These are phyloP conservation scores for Lepetodrilus schrolli DNA, from an alignment of 2,888 invertebrate species.

Conservation along the genomic window DNA sequence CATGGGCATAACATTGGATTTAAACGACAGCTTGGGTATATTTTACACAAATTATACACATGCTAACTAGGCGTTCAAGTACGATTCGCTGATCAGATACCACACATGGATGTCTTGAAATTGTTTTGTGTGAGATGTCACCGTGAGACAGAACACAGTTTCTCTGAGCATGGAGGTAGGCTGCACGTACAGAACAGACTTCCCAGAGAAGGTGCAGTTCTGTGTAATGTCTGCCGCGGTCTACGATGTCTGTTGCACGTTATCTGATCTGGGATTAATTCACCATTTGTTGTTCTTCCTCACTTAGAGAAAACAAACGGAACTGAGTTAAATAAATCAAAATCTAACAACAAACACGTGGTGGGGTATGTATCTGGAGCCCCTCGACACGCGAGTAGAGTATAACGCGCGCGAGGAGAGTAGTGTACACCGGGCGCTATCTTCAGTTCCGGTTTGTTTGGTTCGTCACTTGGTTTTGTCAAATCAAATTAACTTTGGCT, in stretches of 20 bases:
- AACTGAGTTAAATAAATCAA: constrained; percentile 29
- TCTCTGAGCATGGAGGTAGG: too few species aligned
- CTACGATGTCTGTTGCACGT: neutral
- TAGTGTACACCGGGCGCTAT: constrained; percentile 18
- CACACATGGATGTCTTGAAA: too few species aligned
- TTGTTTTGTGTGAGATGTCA: too few species aligned
- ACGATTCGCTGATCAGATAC: too few species aligned
- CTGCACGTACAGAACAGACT: too few species aligned
- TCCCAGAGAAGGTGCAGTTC: neutral
- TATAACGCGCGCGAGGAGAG: constrained; percentile 15
- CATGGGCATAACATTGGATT: too few species aligned
- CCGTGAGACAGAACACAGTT: too few species aligned
- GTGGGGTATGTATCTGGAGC: neutral
- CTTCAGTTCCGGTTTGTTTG: constrained; percentile 28
- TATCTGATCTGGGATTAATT: constrained; percentile 28
- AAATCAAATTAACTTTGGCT: constrained; percentile 34
- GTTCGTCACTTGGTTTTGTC: constrained; percentile 37
- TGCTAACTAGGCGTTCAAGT: too few species aligned
- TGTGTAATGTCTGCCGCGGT: constrained; percentile 1
- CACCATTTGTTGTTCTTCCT: constrained; percentile 22
- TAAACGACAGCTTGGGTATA: too few species aligned
- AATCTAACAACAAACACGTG: constrained; percentile 22
- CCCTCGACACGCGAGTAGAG: constrained; percentile 10
- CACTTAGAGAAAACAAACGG: constrained; percentile 31
- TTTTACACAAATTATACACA: too few species aligned